Conservation (phyloP, 1,140 invertebrate genomes). For the Pogonomyrmex barbatus region DNA sequence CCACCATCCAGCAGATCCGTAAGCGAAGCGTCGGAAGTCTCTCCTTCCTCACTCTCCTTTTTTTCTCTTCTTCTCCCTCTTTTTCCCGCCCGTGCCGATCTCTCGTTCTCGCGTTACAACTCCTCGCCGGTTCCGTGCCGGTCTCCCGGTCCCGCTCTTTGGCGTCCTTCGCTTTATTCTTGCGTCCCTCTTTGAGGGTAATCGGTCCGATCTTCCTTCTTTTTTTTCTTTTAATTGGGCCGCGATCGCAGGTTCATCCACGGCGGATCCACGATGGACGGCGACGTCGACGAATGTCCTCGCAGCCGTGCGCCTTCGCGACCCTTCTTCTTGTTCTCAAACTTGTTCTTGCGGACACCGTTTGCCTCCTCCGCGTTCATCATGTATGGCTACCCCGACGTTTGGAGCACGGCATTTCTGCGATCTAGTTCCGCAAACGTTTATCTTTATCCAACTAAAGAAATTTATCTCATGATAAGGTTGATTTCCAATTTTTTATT, state of each 20-base stretch:
- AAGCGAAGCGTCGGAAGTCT: constrained; percentile 23
- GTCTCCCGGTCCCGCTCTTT: constrained; percentile 4
- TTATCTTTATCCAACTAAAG: not conserved
- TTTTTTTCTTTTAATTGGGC: constrained; percentile 21
- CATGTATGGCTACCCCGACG: not conserved
- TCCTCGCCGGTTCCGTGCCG: constrained; percentile 15
- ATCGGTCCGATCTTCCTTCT: constrained; percentile 6
- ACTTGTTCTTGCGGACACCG: constrained; percentile 31
- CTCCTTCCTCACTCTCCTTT: not conserved
- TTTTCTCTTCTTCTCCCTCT: constrained; percentile 9
- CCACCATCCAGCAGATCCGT: constrained; percentile 32
- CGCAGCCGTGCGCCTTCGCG: not conserved
- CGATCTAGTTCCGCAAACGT: constrained; percentile 19
- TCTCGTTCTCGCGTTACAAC: constrained; percentile 2
- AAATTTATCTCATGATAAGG: too few relatives aligned
- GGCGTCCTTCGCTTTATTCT: constrained; percentile 46
- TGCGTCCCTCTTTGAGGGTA: constrained; percentile 25
- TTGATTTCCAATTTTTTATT: too few relatives aligned
- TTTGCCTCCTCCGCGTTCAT: not conserved
- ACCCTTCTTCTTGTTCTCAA: constrained; percentile 28
- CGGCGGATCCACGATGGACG: not conserved
- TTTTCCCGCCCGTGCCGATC: not conserved
- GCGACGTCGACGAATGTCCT: constrained; percentile 1
- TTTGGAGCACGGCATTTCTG: constrained; percentile 13
- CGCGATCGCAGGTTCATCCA: constrained; percentile 20